Conservation (phyloP, 1,140 invertebrate species). For the Caenorhabditis brenneri region DNA sequence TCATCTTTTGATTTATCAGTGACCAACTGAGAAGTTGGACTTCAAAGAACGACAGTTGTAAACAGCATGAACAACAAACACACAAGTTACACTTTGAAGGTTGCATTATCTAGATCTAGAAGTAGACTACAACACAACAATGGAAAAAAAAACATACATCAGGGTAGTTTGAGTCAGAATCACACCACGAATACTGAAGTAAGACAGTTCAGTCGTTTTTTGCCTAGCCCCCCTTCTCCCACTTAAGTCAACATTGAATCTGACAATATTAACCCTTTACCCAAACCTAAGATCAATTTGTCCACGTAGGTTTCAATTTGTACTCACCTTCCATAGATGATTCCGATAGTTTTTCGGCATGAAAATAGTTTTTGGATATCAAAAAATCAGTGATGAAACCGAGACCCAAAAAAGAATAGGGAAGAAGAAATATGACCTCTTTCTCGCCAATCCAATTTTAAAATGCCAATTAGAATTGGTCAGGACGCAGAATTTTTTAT, state of each 20-base stretch:
- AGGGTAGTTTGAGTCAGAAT: not conserved
- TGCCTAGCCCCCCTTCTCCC: not conserved
- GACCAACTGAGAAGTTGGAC: too few species aligned
- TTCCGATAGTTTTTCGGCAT: constrained; percentile 7
- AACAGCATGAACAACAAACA: too few species aligned
- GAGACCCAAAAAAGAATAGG: not conserved
- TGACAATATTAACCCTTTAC: constrained; percentile 10
- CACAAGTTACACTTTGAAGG: too few species aligned
- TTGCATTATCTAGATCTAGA: too few species aligned
- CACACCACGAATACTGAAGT: not conserved
- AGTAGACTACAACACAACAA: not conserved
- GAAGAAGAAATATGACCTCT: not conserved
- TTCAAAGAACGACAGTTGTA: too few species aligned
- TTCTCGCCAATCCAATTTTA: constrained; percentile 21
- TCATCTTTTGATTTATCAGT: too few species aligned
- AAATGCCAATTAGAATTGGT: constrained; percentile 39
- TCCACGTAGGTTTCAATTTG: not conserved
- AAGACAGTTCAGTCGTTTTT: not conserved
- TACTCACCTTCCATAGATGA: constrained; percentile 9
- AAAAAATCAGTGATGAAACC: not conserved
- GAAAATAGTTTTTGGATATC: not conserved
- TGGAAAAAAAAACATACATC: not conserved
- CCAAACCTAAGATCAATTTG: not conserved
- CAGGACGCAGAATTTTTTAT: not conserved
- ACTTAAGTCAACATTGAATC: not conserved